phyloP scores from a whole-genome alignment of 2,797 vertebrate genomes.

The Micrastur ruficollis region DNA sequence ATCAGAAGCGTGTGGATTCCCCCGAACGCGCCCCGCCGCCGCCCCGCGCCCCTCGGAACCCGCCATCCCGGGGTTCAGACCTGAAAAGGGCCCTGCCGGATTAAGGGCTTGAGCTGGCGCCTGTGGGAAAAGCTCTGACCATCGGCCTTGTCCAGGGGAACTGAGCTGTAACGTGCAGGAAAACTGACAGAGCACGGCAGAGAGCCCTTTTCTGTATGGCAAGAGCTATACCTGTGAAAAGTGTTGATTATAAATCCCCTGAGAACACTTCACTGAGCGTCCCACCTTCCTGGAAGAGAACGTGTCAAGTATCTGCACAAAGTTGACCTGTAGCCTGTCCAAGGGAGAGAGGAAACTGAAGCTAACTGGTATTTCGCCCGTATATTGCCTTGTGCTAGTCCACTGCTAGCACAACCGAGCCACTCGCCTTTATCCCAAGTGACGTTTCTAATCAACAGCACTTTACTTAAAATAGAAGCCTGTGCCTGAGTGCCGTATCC shows the following conservation, averaged over 20 bases:
- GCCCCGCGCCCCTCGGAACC: not conserved
- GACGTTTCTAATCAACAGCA: not conserved
- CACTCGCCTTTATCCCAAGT: not conserved
- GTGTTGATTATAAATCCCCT: fast-evolving
- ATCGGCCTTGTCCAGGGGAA: not conserved
- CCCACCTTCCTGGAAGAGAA: not conserved
- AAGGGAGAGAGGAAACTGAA: not conserved
- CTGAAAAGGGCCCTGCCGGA: not conserved
- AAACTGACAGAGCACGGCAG: not conserved
- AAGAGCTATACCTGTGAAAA: not conserved
- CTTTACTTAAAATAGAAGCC: not conserved
- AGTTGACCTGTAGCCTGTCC: not conserved
- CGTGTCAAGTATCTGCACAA: not conserved
- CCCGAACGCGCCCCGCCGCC: not conserved
- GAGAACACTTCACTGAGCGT: not conserved
- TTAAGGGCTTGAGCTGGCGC: not conserved
- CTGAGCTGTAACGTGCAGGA: not conserved
- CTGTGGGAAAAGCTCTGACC: not conserved
- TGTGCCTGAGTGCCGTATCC: fast-evolving
- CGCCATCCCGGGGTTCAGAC: not conserved
- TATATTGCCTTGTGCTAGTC: not conserved
- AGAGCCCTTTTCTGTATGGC: not conserved
- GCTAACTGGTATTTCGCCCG: not conserved
- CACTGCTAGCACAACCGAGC: not conserved
- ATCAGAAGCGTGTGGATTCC: not conserved